Conservation (phyloP, 2,888 invertebrate species). For the Lomographa bimaculata region DNA sequence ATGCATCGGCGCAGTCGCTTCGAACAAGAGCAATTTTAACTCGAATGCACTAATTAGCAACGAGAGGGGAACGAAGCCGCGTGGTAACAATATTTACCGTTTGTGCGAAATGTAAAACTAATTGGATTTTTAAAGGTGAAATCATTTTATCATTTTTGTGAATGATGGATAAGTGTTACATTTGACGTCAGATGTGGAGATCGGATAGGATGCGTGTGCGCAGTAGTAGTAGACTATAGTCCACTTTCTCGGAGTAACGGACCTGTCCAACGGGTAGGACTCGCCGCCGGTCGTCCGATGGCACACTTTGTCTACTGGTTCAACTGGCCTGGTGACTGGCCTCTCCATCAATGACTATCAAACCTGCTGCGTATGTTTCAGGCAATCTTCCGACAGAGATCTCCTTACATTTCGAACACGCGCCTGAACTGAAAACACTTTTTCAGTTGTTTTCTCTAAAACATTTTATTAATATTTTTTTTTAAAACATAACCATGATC, state of each 20-base stretch:
- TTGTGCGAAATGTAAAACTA: constrained; percentile 49
- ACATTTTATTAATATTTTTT: no score
- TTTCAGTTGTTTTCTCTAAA: no score
- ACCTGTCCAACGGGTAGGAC: constrained; percentile 40
- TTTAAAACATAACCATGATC: no score
- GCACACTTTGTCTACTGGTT: constrained; percentile 41
- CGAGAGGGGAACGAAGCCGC: constrained; percentile 44
- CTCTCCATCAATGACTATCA: no score
- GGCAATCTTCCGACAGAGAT: no score
- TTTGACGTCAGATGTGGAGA: constrained; percentile 20
- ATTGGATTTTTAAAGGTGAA: constrained; percentile 39
- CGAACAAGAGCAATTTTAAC: constrained; percentile 39
- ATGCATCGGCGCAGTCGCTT: constrained; percentile 38
- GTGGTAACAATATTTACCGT: constrained; percentile 48
- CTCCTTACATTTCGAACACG: no score
- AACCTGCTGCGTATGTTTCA: no score
- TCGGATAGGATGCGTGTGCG: constrained; percentile 33
- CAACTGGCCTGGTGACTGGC: constrained; percentile 8
- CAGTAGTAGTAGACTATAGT: constrained; percentile 21
- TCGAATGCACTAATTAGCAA: constrained; percentile 55
- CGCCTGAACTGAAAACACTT: no score
- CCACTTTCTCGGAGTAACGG: constrained; percentile 59
- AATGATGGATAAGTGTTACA: constrained; percentile 23
- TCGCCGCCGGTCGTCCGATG: constrained; percentile 33
- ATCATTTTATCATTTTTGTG: constrained; percentile 8